Evolutionary conservation across 2,113 vertebrate genomes (phyloP).

Genomic region (Gopherus flavomarginatus): DNA sequence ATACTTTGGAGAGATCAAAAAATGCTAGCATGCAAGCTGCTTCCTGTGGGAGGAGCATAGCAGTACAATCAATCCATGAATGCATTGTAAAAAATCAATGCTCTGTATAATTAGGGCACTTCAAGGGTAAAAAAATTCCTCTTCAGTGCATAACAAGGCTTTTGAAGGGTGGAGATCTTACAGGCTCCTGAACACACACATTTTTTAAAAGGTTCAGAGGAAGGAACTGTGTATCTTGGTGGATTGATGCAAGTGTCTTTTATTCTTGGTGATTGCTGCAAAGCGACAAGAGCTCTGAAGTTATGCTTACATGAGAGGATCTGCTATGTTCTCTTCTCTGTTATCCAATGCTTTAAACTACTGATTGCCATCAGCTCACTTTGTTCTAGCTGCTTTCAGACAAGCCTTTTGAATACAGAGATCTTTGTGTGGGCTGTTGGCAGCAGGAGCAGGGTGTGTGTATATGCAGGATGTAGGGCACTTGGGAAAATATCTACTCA

Average conservation of each 20-base stretch:
- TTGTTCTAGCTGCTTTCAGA: neutral
- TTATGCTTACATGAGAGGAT: rapidly evolving
- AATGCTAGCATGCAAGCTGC: slow-evolving; percentile 75
- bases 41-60: slow-evolving; percentile 85
- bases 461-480: neutral
- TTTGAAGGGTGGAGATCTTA: slow-evolving; percentile 65
- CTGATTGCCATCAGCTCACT: rapidly evolving
- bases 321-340: neutral
- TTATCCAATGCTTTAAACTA: rapidly evolving
- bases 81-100: slow-evolving; percentile 95
- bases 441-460: neutral
- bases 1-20: slow-evolving; percentile 77
- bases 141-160: slow-evolving; percentile 72
- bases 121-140: slow-evolving; percentile 86
- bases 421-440: neutral
- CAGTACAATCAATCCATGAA: slow-evolving; percentile 91
- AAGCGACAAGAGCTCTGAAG: neutral
- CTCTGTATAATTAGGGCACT: slow-evolving; percentile 95
- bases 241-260: neutral
- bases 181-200: slow-evolving; percentile 27
- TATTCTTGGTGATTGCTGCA: neutral
- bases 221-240: neutral
- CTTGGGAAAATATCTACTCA: neutral
- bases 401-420: neutral
- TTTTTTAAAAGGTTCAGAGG: slow-evolving; percentile 16